phyloP scores from a whole-genome alignment of 2,113 vertebrate genomes.

The Bubo bubo region DNA sequence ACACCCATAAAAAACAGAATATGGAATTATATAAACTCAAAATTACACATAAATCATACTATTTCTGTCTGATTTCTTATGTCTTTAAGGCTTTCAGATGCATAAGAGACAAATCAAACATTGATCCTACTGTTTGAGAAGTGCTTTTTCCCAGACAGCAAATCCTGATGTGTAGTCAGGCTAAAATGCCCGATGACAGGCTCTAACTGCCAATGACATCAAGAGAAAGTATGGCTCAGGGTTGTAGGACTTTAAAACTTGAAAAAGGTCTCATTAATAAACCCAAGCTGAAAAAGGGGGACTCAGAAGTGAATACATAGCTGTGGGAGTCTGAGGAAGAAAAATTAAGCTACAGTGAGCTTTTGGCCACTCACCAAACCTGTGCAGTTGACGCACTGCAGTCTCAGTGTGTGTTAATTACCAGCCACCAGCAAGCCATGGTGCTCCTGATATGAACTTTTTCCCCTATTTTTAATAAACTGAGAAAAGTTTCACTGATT shows the following conservation, averaged over 20 bases:
- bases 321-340: background rate
- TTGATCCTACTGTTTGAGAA: background rate
- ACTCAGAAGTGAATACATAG: background rate
- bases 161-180: background rate
- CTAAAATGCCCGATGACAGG: accelerated
- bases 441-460: background rate
- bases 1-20: background rate
- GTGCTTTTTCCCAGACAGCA: background rate
- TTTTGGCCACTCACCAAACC: background rate
- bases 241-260: background rate
- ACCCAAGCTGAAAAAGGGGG: accelerated
- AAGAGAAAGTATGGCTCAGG: background rate
- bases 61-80: background rate
- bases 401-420: background rate
- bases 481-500: background rate
- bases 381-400: background rate
- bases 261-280: background rate
- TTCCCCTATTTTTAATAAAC: background rate
- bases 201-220: background rate
- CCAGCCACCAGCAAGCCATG: background rate
- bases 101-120: background rate
- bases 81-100: background rate
- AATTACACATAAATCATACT: background rate
- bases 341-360: background rate
- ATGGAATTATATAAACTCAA: background rate